Conservation (phyloP, 2,797 vertebrate species). For the Crypturellus tataupa region DNA sequence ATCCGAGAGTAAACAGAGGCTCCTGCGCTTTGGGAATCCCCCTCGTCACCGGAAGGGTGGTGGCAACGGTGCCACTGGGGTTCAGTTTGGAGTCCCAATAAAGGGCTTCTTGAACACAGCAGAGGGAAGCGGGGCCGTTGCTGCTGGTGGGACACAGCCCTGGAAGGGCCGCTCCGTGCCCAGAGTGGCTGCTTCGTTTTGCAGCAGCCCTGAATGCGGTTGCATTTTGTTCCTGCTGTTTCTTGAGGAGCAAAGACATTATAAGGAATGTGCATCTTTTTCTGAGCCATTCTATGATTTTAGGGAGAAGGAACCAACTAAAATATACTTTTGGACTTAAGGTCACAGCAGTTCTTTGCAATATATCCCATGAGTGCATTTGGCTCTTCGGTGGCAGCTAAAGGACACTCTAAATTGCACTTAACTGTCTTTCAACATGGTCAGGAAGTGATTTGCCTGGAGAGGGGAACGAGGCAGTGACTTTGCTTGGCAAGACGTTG, state of each 20-base stretch:
- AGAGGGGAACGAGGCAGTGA: not conserved
- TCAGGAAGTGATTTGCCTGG: not conserved
- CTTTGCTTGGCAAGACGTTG: not conserved
- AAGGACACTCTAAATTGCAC: not conserved
- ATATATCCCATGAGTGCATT: too few species aligned
- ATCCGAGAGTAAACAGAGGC: not conserved
- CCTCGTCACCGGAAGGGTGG: not conserved
- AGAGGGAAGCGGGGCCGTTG: accelerated
- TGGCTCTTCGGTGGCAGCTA: not conserved
- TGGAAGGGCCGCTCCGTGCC: not conserved
- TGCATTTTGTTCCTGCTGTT: not conserved
- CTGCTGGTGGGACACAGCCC: not conserved
- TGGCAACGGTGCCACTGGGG: not conserved
- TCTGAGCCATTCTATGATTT: not conserved
- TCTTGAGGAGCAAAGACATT: not conserved
- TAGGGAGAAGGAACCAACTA: not conserved
- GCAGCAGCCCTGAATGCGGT: not conserved
- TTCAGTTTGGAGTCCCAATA: accelerated
- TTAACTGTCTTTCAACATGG: not conserved
- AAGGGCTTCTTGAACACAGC: not conserved
- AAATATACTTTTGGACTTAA: not conserved
- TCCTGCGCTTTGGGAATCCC: not conserved
- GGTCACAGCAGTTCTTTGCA: not conserved
- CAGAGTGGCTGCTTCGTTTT: not conserved
- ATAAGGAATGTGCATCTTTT: not conserved